These are phyloP conservation scores for Lasiommata megera DNA, from an alignment of 2,888 invertebrate species.

Conservation along the genomic window DNA sequence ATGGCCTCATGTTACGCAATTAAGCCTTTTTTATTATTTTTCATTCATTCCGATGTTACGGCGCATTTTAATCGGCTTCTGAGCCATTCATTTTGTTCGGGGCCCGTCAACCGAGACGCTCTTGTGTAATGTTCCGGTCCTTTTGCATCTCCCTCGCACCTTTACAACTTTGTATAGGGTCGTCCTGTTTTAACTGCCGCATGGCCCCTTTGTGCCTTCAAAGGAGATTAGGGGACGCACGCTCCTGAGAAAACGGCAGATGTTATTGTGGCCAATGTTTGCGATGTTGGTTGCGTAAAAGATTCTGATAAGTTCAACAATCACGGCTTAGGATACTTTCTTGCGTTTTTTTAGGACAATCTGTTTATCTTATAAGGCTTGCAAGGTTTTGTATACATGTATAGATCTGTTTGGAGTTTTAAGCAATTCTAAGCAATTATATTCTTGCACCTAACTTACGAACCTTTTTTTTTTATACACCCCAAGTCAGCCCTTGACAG, in stretches of 20 bases:
- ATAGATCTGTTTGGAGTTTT: too few species aligned
- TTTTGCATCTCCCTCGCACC: constrained; percentile 42
- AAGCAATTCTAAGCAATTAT: too few species aligned
- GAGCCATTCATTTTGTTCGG: constrained; percentile 75
- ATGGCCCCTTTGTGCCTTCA: constrained; percentile 63
- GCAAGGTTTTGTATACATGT: background rate
- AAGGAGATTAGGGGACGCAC: constrained; percentile 73
- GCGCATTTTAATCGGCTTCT: constrained; percentile 71
- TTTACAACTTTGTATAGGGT: constrained; percentile 21
- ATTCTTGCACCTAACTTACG: too few species aligned
- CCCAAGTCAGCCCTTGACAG: too few species aligned
- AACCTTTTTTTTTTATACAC: too few species aligned
- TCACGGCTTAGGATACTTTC: constrained; percentile 36
- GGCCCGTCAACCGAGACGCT: constrained; percentile 73
- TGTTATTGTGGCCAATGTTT: constrained; percentile 61
- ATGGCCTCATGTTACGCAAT: constrained; percentile 67
- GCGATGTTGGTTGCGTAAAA: constrained; percentile 52
- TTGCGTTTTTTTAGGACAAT: background rate
- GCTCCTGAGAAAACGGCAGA: constrained; percentile 78
- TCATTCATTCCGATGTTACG: constrained; percentile 70
- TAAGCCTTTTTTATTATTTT: constrained; percentile 59
- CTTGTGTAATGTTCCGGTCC: constrained; percentile 74
- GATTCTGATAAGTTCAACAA: constrained; percentile 55
- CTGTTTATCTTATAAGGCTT: background rate
- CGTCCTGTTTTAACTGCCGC: constrained; percentile 52